phyloP scores from a whole-genome alignment of 2,888 invertebrate species.

The Ligdia adustata region DNA sequence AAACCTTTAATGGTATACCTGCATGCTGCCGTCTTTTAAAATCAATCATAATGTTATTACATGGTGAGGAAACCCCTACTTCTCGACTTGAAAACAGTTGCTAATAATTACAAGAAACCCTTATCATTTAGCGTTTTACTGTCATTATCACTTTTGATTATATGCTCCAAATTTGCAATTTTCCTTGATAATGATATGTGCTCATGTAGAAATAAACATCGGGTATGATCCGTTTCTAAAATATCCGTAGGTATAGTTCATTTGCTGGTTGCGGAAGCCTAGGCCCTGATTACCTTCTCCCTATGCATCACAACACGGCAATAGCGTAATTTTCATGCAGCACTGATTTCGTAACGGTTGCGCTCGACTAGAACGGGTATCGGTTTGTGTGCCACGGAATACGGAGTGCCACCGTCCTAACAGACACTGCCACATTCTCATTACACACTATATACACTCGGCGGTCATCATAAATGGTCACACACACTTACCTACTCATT shows the following conservation, averaged over 20 bases:
- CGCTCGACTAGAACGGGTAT: conserved; percentile 81
- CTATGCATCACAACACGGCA: conserved; percentile 22
- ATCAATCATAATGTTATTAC: neutral
- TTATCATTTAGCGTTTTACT: conserved; percentile 2
- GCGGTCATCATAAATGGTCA: no score
- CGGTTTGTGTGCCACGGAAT: conserved; percentile 67
- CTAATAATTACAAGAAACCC: conserved; percentile 2
- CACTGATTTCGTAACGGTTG: conserved; percentile 82
- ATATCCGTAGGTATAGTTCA: no score
- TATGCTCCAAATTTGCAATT: conserved; percentile 1
- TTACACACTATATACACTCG: conserved; percentile 2
- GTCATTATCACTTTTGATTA: neutral
- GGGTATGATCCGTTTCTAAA: no score
- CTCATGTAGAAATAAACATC: no score
- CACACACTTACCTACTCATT: neutral
- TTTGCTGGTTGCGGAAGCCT: neutral
- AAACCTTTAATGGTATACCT: conserved; percentile 53
- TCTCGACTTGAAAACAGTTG: neutral
- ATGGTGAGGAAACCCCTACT: conserved; percentile 2
- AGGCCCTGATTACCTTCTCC: conserved; percentile 7
- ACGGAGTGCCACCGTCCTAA: conserved; percentile 40
- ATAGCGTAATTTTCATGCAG: conserved; percentile 74
- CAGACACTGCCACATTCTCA: conserved; percentile 53
- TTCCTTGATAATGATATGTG: no score
- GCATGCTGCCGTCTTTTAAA: conserved; percentile 35